Base-by-base conservation (phyloP, 2,888 invertebrate species). In the Sarcophaga variegata region DNA sequence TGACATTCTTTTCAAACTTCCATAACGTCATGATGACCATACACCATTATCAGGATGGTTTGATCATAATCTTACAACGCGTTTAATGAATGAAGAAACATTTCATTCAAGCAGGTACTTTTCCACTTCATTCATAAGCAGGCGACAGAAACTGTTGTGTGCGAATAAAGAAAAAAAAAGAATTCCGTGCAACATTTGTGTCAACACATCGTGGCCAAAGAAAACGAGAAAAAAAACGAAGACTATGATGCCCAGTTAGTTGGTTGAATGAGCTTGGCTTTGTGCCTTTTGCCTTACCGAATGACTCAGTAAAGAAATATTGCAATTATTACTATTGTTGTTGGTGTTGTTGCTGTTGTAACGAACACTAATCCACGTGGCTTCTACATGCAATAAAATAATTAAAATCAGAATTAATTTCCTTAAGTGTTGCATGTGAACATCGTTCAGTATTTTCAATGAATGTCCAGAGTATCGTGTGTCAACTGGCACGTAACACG, bases 121-220 rank as follows among this genome's bases (percentile, higher is more conserved):
- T 69, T 78, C 69, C 77, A 47, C 77, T 78, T 60, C 45, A 78
- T 69, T 78, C 69, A 78, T 59, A 25, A 76, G 20, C 37, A 66
- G 54, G 22, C 49, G 12, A 37, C 10, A 8, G 2, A 37, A 37
- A 37, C 37, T 62, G 1, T 14, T n/a, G n/a, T 62, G 62, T 59
- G 37, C 27, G n/a, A 27, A 59, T n/a, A 59, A 37, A 37, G 3
- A 5, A 70, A 59, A 37, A 10, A 10, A 6, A 71, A 54, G 54
- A 45, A 37, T 77, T 22, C 8, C 37, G 22, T 77, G 77, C 77
- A 67, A 67, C 59, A 45, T 67, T 77, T 66, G 59, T 67, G 59
- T 22, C 67, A 37, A 59, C 17, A 37, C 45, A 67, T 77, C 45
- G 60, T 59, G 6, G 4, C 47, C 69, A 62, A 27, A 25, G 12